A percentile compares a stretch with the other conserved stretches of the same genome.
Evolutionary conservation across 2,113 vertebrate genomes (phyloP).

Genomic region (Oryzias melastigma): DNA sequence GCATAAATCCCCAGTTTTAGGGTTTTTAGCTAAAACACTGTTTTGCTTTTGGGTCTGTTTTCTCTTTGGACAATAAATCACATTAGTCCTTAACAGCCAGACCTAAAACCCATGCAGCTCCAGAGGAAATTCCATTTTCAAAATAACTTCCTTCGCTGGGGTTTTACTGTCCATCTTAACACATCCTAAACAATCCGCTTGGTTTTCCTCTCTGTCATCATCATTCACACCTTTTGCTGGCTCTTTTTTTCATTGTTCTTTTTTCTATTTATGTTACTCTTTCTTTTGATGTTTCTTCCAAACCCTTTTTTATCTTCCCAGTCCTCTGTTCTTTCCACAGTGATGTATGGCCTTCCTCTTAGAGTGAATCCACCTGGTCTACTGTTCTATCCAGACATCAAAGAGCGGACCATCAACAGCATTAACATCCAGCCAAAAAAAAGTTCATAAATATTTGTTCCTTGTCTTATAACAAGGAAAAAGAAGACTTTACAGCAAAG

Average conservation of each 20-base stretch:
- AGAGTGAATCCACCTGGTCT: too few relatives aligned
- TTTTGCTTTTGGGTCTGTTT: constrained; percentile 3
- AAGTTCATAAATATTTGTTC: too few relatives aligned
- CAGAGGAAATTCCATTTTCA: constrained; percentile 61
- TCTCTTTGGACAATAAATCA: constrained; percentile 1
- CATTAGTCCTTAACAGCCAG: constrained; percentile 15
- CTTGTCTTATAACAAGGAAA: too few relatives aligned
- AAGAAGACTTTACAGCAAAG: too few relatives aligned
- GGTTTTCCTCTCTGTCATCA: constrained; percentile 7
- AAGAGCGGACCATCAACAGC: too few relatives aligned
- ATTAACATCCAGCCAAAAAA: too few relatives aligned
- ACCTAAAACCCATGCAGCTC: constrained; percentile 23
- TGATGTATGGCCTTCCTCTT: neutral
- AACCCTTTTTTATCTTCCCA: constrained; percentile 1
- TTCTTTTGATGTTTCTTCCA: neutral
- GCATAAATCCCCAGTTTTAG: neutral
- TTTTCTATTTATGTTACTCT: neutral
- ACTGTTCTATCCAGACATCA: too few relatives aligned
- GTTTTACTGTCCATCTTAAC: constrained; percentile 11
- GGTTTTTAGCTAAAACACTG: neutral
- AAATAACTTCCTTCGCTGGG: constrained; percentile 48
- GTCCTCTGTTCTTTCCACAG: neutral
- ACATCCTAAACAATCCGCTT: constrained; percentile 13
- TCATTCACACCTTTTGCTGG: constrained; percentile 3
- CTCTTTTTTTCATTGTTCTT: neutral